phyloP scores from a whole-genome alignment of 2,797 vertebrate genomes.

The Pampus argenteus region DNA sequence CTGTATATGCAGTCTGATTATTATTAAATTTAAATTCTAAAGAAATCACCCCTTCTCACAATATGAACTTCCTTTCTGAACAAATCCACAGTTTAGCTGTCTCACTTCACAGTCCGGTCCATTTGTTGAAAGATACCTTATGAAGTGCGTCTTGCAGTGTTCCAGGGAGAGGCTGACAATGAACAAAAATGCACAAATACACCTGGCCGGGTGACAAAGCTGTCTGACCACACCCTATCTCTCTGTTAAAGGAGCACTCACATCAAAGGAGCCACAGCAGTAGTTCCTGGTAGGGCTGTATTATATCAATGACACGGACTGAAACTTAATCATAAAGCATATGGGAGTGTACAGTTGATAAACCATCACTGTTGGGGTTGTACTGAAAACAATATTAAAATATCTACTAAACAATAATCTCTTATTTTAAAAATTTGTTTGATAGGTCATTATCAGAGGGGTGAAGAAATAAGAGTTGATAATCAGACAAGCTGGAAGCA shows the following conservation, averaged over 20 bases:
- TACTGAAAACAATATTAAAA: not conserved
- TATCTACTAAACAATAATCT: not conserved
- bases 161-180: constrained; percentile 15
- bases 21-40: not conserved
- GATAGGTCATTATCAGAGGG: too few relatives aligned
- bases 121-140: not conserved
- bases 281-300: not conserved
- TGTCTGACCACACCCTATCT: constrained; percentile 61
- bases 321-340: constrained; percentile 5
- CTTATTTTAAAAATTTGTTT: not conserved
- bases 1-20: not conserved
- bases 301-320: not conserved
- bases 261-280: constrained; percentile 17
- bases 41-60: constrained; percentile 15
- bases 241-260: constrained; percentile 26
- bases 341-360: not conserved
- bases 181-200: constrained; percentile 27
- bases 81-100: not conserved
- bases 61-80: constrained; percentile 3
- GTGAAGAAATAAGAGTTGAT: too few relatives aligned
- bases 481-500: too few relatives aligned
- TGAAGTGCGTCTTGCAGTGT: constrained; percentile 14
- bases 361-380: not conserved
- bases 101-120: not conserved
- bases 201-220: constrained; percentile 40